A percentile compares a stretch with the other conserved stretches of the same genome.
Conservation (phyloP, 1,140 invertebrate species). For the Zaprionus nigranus region DNA sequence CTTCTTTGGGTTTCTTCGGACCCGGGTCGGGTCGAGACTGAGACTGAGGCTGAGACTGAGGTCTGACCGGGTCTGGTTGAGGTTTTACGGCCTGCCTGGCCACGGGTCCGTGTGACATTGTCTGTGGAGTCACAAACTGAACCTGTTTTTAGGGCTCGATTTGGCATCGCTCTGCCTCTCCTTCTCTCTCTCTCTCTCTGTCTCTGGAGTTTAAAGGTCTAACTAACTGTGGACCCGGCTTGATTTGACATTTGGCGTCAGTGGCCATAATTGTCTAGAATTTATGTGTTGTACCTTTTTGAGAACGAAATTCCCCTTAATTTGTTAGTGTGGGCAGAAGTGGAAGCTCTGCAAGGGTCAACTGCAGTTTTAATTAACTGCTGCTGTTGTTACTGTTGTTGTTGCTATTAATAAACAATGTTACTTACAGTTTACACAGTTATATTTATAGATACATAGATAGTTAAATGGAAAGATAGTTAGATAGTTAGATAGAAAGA, state of each 20-base stretch:
- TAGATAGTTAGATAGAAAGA: constrained; percentile 19
- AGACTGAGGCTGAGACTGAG: no score
- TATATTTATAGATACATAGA: constrained; percentile 43
- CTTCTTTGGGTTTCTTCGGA: constrained; percentile 45
- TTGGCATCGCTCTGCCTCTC: constrained; percentile 62
- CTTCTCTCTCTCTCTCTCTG: constrained; percentile 16
- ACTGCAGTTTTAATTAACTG: constrained; percentile 71
- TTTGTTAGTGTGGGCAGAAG: constrained; percentile 66
- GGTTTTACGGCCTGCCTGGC: constrained; percentile 64
- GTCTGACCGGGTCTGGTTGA: constrained; percentile 30
- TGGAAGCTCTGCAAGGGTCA: constrained; percentile 18
- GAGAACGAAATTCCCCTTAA: constrained; percentile 63
- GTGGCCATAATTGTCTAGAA: constrained; percentile 82
- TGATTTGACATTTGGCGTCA: constrained; percentile 84
- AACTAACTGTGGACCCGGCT: constrained; percentile 78
- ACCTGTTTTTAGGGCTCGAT: constrained; percentile 82
- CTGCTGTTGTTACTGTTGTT: constrained; percentile 28
- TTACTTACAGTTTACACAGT: constrained; percentile 37
- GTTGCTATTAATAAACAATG: constrained; percentile 52
- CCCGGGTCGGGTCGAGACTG: constrained; percentile 9
- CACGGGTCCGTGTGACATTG: constrained; percentile 72
- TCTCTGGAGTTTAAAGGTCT: constrained; percentile 73
- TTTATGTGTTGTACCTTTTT: constrained; percentile 81
- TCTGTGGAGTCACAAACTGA: constrained; percentile 70
- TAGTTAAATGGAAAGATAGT: constrained; percentile 36